These are phyloP conservation scores for Phaetusa simplex DNA, from an alignment of 2,113 vertebrate species.

Conservation along the genomic window DNA sequence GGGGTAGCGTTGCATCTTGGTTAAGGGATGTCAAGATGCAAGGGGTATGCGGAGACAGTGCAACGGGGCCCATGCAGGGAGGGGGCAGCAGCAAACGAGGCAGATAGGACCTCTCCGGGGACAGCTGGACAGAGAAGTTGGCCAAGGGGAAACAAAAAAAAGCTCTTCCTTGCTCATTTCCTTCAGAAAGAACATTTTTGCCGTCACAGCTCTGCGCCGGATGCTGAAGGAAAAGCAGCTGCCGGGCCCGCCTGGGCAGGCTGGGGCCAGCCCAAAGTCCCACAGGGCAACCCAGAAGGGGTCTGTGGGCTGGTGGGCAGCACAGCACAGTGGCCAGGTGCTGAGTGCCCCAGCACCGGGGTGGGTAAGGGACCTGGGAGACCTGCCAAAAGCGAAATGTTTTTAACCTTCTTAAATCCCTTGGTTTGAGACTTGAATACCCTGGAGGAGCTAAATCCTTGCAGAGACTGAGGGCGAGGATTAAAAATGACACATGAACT, in stretches of 20 bases:
- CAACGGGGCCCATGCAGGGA: neutral
- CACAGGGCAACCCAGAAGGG: neutral
- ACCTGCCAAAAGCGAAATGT: neutral
- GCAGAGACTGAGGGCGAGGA: neutral
- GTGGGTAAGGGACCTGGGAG: neutral
- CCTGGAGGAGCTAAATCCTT: neutral
- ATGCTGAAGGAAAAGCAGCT: neutral
- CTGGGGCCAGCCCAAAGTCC: neutral
- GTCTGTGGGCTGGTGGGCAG: neutral
- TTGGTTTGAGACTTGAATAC: neutral
- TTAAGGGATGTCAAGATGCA: neutral
- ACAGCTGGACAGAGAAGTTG: neutral
- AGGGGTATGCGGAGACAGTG: neutral
- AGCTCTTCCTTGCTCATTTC: neutral
- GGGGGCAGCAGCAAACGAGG: rapidly evolving
- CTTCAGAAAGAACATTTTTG: neutral
- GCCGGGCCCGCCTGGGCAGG: neutral
- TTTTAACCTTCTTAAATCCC: neutral
- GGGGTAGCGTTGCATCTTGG: neutral
- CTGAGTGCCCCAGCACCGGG: neutral
- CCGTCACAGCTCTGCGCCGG: neutral
- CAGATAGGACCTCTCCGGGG: neutral
- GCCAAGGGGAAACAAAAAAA: neutral
- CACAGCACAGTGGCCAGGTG: rapidly evolving
- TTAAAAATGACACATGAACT: neutral